phyloP scores from a whole-genome alignment of 2,797 vertebrate species.

The Sorex maritimensis region DNA sequence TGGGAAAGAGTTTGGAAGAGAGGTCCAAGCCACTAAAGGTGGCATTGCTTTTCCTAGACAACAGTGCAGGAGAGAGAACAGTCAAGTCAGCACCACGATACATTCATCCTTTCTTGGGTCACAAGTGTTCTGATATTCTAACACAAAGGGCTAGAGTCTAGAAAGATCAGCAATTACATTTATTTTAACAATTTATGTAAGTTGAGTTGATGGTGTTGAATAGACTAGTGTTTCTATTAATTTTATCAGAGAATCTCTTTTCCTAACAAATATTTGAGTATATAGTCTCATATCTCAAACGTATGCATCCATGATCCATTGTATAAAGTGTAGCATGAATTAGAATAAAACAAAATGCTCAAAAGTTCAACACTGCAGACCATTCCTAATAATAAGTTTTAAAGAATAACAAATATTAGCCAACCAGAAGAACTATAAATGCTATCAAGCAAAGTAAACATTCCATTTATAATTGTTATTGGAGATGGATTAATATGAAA shows the following conservation, averaged over 20 bases:
- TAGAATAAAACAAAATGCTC: slow-evolving; percentile 63
- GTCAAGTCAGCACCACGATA: not conserved
- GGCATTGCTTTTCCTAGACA: not conserved
- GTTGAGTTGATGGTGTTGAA: not conserved
- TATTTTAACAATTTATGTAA: not conserved
- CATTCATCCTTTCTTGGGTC: not conserved
- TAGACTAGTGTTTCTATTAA: not conserved
- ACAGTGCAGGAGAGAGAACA: not conserved
- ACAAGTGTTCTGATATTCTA: not conserved
- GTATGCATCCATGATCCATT: not conserved
- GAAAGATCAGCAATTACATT: not conserved
- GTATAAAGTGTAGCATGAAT: slow-evolving; percentile 79
- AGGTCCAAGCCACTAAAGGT: not conserved
- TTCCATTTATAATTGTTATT: slow-evolving; percentile 89
- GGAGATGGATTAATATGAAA: slow-evolving; percentile 87
- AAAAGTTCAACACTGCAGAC: slow-evolving; percentile 83
- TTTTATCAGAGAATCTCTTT: not conserved
- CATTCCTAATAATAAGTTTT: slow-evolving; percentile 84
- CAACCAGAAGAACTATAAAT: slow-evolving; percentile 88
- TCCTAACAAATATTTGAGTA: not conserved
- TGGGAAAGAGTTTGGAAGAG: slow-evolving; percentile 10
- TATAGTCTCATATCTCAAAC: too few species aligned
- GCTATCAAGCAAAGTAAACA: slow-evolving; percentile 88
- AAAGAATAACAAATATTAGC: slow-evolving; percentile 88
- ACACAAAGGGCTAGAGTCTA: not conserved